These are phyloP conservation scores for Patella pellucida DNA, from an alignment of 2,888 invertebrate species.

Conservation along the genomic window DNA sequence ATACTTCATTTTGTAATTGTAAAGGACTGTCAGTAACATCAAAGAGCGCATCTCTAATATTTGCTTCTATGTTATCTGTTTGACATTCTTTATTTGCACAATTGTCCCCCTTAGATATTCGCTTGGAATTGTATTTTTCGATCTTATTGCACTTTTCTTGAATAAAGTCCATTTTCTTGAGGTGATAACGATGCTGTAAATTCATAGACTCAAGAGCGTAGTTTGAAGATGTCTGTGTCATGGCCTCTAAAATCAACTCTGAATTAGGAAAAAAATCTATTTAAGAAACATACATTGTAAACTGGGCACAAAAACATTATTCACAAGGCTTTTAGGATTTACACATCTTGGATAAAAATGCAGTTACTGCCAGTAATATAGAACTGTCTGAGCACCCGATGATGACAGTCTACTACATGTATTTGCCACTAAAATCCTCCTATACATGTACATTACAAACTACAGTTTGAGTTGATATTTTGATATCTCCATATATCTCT, in stretches of 20 bases:
- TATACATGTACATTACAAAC: too few species aligned
- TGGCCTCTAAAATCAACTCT: constrained; percentile 78
- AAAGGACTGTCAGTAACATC: constrained; percentile 3
- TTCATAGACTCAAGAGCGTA: constrained; percentile 79
- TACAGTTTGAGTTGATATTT: too few species aligned
- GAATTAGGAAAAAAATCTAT: constrained; percentile 12
- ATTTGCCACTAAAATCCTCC: too few species aligned
- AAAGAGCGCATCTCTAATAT: constrained; percentile 7
- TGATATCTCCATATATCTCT: too few species aligned
- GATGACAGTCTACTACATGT: too few species aligned
- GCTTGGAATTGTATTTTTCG: constrained; percentile 22
- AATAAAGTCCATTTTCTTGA: constrained; percentile 74
- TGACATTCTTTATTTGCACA: constrained; percentile 31
- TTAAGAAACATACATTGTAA: too few species aligned
- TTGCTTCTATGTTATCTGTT: constrained; percentile 28
- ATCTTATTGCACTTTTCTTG: constrained; percentile 37
- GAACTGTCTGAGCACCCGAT: too few species aligned
- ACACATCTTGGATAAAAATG: too few species aligned
- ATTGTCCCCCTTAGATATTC: constrained; percentile 15
- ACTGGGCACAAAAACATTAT: too few species aligned
- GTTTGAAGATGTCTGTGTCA: constrained; percentile 70
- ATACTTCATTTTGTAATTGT: constrained; percentile 27
- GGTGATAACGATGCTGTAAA: constrained; percentile 81
- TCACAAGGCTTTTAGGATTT: too few species aligned
- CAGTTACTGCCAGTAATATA: too few species aligned